Evolutionary conservation across 2,888 invertebrate genomes (phyloP).

Genomic region (Catocala nupta): DNA sequence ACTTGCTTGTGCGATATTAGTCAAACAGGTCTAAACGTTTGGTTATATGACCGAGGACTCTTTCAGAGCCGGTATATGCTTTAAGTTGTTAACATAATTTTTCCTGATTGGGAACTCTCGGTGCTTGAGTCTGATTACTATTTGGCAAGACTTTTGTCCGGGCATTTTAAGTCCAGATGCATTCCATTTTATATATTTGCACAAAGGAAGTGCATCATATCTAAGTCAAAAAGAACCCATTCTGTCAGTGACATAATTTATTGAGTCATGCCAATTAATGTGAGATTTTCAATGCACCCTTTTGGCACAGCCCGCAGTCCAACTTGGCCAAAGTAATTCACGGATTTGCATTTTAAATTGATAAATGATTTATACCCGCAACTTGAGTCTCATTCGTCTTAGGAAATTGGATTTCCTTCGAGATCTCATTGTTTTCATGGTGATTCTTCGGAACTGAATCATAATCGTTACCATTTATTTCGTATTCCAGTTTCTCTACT

Average conservation of each 20-base stretch:
- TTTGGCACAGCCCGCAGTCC: conserved; percentile 42
- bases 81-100: no score
- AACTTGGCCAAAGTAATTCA: conserved; percentile 34
- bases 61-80: no score
- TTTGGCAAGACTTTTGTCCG: no score
- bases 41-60: no score
- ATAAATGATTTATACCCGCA: conserved; percentile 48
- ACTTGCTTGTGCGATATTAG: no score
- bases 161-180: no score
- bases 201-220: conserved; percentile 6
- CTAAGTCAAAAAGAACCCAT: conserved; percentile 1
- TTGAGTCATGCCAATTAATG: conserved; percentile 43
- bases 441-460: not conserved
- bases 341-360: conserved; percentile 52
- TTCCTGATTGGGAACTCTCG: no score
- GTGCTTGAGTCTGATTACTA: no score
- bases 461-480: conserved; percentile 6
- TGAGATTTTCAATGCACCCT: conserved; percentile 25
- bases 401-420: conserved; percentile 45
- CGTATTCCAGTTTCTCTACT: not conserved
- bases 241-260: conserved; percentile 29
- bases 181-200: no score
- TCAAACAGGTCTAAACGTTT: no score
- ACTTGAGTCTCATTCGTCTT: conserved; percentile 29
- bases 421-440: conserved; percentile 27